A percentile compares a stretch with the other conserved stretches of the same genome.
phyloP scores from a whole-genome alignment of 2,113 vertebrate genomes.

The Caretta caretta region DNA sequence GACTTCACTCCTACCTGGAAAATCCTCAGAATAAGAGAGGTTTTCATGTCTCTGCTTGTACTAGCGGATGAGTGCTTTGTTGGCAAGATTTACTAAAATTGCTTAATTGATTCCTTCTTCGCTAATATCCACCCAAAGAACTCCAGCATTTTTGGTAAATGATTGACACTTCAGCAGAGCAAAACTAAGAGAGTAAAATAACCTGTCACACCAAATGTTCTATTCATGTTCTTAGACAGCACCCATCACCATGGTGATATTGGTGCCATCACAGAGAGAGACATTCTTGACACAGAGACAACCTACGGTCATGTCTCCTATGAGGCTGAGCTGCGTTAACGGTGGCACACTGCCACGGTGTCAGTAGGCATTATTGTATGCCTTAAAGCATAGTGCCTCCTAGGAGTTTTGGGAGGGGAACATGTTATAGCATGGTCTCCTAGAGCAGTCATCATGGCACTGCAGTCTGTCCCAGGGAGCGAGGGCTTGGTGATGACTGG shows the following conservation, averaged over 20 bases:
- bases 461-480: too few species aligned
- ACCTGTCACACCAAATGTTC: not conserved
- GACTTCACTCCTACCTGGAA: slow-evolving; percentile 19
- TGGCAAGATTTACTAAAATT: slow-evolving; percentile 66
- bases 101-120: slow-evolving; percentile 69
- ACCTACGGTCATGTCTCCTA: accelerated
- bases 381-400: not conserved
- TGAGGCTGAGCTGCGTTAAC: not conserved
- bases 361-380: not conserved
- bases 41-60: slow-evolving; percentile 24
- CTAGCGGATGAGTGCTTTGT: slow-evolving; percentile 49
- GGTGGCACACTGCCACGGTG: not conserved
- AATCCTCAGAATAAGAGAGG: slow-evolving; percentile 13
- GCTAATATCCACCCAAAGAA: slow-evolving; percentile 56
- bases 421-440: not conserved
- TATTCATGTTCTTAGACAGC: not conserved
- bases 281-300: not conserved
- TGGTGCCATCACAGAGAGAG: accelerated
- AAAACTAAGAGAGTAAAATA: slow-evolving; percentile 8
- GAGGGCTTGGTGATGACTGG: too few species aligned
- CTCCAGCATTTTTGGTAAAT: slow-evolving; percentile 31
- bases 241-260: not conserved
- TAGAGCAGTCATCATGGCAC: not conserved
- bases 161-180: slow-evolving; percentile 14
- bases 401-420: not conserved